A percentile compares a stretch with the other conserved stretches of the same genome.
Evolutionary conservation across 2,888 invertebrate species (phyloP).

Genomic region (Chloroclysta siterata): DNA sequence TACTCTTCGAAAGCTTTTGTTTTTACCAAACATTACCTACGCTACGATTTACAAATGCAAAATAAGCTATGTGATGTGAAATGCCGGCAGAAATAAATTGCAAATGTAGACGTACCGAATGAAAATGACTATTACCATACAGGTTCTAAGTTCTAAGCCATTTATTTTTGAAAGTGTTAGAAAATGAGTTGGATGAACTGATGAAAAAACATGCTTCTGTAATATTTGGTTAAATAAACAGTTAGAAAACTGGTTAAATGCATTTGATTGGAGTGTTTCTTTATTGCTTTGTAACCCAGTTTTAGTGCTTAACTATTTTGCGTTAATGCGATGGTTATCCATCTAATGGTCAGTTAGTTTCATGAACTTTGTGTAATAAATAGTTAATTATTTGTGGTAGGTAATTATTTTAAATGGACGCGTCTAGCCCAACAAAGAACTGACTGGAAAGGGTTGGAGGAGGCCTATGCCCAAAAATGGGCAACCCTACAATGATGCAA

Average conservation of each 20-base stretch:
- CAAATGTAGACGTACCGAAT: neutral
- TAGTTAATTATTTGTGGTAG: neutral
- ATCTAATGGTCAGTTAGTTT: conserved; percentile 6
- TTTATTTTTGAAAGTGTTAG: conserved; percentile 39
- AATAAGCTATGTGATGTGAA: too few relatives aligned
- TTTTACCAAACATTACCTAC: neutral
- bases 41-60: neutral
- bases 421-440: too few relatives aligned
- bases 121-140: conserved; percentile 19
- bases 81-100: too few relatives aligned
- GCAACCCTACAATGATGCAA: too few relatives aligned
- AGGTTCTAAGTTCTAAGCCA: conserved; percentile 26
- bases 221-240: conserved; percentile 16
- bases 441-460: too few relatives aligned
- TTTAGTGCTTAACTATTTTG: neutral
- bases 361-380: conserved; percentile 6
- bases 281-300: conserved; percentile 1
- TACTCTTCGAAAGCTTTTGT: neutral
- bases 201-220: conserved; percentile 12
- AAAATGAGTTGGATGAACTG: conserved; percentile 33
- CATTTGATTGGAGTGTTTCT: conserved; percentile 1
- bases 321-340: neutral
- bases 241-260: conserved; percentile 1
- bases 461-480: too few relatives aligned
- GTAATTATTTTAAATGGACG: conserved; percentile 4